Base-by-base conservation (phyloP, 2,797 vertebrate species). In the Enteromius viviparus region DNA sequence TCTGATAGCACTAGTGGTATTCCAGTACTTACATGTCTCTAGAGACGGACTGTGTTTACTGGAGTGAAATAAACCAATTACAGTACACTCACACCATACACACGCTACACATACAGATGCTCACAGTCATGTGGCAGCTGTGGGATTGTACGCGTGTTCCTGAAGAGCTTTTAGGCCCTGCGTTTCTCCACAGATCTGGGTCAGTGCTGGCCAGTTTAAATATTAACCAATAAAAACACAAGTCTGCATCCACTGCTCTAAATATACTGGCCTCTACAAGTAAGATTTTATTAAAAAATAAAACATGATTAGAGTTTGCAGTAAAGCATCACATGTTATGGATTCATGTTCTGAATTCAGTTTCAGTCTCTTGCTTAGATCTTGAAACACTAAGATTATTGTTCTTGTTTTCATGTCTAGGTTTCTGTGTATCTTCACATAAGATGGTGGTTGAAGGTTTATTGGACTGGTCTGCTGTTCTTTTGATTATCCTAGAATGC, bases 141-240 rank as follows among this genome's bases (percentile, higher is more conserved):
- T 64, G 64, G 55, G 79, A 40, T 15, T 74, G 19, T 90, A 89
- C 91, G 91, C 32, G 91, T 92, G 82, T 93, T 94, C 83, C 92
- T 94, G 76, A 83, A 86, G 55, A 71, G 77, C 64, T 65, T 58
- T 80, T 29, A 74, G 71, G 11, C 51, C 51, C 0, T 8, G n/a
- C 34, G 60, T 76, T 85, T 47, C 66, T 72, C 72, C 58, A 40
- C 45, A 80, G 71, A 87, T 79, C 71, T 87, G 83, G 83, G 83
- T 85, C 84, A 60, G 32, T 78, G 69, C 53, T 17, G 45, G 9
- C 9, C 21, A 58, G 55, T 76, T 87, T 81, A 85, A 84, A 85
- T 76, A 84, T 84, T 81, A 76, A 83, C 76, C 64, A 37, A 51
- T 74, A 42, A 40, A 72, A 70, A 34, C 76, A 62, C 32, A 68